Conservation (phyloP, 1,140 invertebrate species). For the Lamellibrachia luymesi region DNA sequence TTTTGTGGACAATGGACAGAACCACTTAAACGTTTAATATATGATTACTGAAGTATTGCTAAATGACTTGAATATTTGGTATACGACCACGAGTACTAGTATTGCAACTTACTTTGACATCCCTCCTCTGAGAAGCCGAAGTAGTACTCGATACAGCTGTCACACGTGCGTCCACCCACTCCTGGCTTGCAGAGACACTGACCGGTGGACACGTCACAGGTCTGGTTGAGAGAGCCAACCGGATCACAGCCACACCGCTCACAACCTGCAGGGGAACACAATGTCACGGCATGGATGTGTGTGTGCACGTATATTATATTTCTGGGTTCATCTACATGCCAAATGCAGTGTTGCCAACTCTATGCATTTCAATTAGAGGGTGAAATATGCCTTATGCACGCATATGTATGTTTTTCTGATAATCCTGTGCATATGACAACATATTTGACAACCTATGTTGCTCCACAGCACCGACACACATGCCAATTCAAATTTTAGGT, state of each 20-base stretch:
- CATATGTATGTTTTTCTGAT: too few species aligned
- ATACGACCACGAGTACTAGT: too few species aligned
- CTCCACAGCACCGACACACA: too few species aligned
- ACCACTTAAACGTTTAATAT: too few species aligned
- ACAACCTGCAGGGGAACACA: constrained; percentile 43
- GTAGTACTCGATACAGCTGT: constrained; percentile 74
- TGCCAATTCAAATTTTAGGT: too few species aligned
- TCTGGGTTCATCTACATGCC: neutral
- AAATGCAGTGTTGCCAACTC: neutral
- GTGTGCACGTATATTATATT: neutral
- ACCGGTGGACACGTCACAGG: constrained; percentile 64
- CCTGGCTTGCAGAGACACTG: constrained; percentile 83
- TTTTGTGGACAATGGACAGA: too few species aligned
- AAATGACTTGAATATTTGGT: too few species aligned
- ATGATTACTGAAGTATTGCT: too few species aligned
- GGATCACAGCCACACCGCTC: constrained; percentile 52
- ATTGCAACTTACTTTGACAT: constrained; percentile 70
- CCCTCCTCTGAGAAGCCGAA: constrained; percentile 81
- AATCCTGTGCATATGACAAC: too few species aligned
- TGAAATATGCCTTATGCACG: neutral
- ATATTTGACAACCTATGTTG: too few species aligned
- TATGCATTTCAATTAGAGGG: neutral
- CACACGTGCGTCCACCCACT: constrained; percentile 77
- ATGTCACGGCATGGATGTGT: neutral
- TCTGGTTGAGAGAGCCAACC: constrained; percentile 47